Base-by-base conservation (phyloP, 2,113 vertebrate species). In the Rostratula benghalensis region DNA sequence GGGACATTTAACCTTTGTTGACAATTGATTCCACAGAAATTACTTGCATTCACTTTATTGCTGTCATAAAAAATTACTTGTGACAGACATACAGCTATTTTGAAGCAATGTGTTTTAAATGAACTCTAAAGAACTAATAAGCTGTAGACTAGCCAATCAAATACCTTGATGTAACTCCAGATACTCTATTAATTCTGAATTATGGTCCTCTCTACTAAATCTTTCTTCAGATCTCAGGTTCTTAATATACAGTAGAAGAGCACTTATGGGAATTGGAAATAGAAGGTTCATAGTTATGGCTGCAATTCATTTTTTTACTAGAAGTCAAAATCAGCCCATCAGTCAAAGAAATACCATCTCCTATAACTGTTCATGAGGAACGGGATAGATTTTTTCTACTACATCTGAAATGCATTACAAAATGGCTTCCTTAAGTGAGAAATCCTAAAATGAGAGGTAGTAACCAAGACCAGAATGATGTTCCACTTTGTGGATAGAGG, bases 161-260 rank as follows among this genome's bases (percentile, higher is more conserved):
- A 84, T 31, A 71, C n/a, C 37, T 51, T 65, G 43, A 56, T 69
- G 37, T 71, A 89, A 87, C 53, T 78, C 76, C 65, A 74, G 57
- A 75, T 90, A 95, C 60, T 75, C 83, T 89, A 86, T 89, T 95
- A 92, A 90, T 95, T 92, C 53, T 92, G 88, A 96, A 90, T 89
- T 89, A 94, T 35, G 64, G 61, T n/a, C 15, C n/a, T 86, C 60
- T 28, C 39, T 63, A 39, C 65, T 68, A 82, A 75, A 95, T 74
- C 60, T 77, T 89, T 46, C 85, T 92, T 87, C 70, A 91, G 70
- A 89, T 89, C 39, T 85, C 59, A 28, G 57, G 61, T 89, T 53
- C 59, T 82, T 84, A 89, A 91, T 79, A 95, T 43, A 87, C 75
- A 83, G 91, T 17, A 69, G 65, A 87, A 91, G 53, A 89, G 63